These are phyloP conservation scores for Salarias fasciatus DNA, from an alignment of 2,797 vertebrate genomes.

Conservation along the genomic window DNA sequence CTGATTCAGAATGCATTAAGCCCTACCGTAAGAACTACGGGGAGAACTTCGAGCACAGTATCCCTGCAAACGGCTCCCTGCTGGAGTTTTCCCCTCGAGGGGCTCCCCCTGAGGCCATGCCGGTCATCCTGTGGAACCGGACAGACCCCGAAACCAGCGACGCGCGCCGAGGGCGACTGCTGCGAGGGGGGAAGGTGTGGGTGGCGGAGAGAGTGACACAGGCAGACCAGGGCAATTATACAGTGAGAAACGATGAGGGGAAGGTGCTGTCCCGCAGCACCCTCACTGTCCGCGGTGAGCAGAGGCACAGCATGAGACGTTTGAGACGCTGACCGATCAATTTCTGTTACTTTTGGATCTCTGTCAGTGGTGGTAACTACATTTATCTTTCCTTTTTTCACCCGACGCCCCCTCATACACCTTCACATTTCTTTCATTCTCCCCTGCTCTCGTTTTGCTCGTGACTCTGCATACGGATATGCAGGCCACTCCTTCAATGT, in stretches of 20 bases:
- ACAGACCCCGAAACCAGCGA: constrained; percentile 50
- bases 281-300: constrained; percentile 78
- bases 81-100: constrained; percentile 72
- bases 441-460: constrained; percentile 16
- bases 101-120: constrained; percentile 54
- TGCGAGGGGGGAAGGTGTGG: constrained; percentile 65
- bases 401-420: constrained; percentile 17
- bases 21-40: constrained; percentile 69
- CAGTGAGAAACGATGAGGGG: constrained; percentile 58
- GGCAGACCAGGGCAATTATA: constrained; percentile 81
- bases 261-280: constrained; percentile 68
- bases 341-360: constrained; percentile 5
- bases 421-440: constrained; percentile 15
- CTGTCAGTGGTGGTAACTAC: constrained; percentile 22
- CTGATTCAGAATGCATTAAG: constrained; percentile 69
- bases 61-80: constrained; percentile 63
- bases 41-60: constrained; percentile 66
- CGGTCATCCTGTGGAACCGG: constrained; percentile 75
- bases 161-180: constrained; percentile 55
- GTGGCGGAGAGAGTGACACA: constrained; percentile 73
- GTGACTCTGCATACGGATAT: constrained; percentile 18
- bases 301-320: constrained; percentile 4
- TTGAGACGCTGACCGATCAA: constrained; percentile 1
- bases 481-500: constrained; percentile 75
- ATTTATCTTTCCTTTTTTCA: constrained; percentile 38